These are phyloP conservation scores for Spinibarbus caldwelli DNA, from an alignment of 2,797 vertebrate species.

Conservation along the genomic window DNA sequence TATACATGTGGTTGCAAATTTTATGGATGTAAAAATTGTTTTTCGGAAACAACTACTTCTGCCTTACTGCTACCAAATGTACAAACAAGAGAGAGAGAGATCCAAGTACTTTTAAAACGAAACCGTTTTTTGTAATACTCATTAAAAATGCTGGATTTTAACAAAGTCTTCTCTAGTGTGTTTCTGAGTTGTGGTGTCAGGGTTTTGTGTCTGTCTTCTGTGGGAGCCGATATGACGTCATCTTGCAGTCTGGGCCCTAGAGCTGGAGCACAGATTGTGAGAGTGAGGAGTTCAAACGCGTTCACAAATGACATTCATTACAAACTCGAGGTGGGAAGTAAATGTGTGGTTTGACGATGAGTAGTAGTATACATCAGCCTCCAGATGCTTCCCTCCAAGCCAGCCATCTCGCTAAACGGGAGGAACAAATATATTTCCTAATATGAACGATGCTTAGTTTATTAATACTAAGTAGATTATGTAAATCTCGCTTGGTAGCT, in stretches of 20 bases:
- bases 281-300: constrained; percentile 22
- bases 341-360: constrained; percentile 7
- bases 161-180: constrained; percentile 48
- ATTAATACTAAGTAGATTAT: constrained; percentile 20
- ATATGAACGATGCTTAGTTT: not conserved
- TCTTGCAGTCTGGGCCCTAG: constrained; percentile 74
- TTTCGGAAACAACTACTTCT: constrained; percentile 74
- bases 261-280: constrained; percentile 15
- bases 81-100: constrained; percentile 59
- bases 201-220: constrained; percentile 34
- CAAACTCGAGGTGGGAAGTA: not conserved
- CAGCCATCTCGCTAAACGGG: not conserved
- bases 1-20: constrained; percentile 74
- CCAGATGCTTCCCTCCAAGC: not conserved
- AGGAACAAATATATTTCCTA: not conserved
- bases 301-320: not conserved
- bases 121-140: constrained; percentile 79
- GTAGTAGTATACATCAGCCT: not conserved
- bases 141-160: constrained; percentile 84
- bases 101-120: constrained; percentile 71
- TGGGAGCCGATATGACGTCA: constrained; percentile 76
- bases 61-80: constrained; percentile 83
- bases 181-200: constrained; percentile 19
- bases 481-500: not conserved
- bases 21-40: constrained; percentile 71